Evolutionary conservation across 1,140 invertebrate species (phyloP).

Genomic region (Scaptomyza pallida): DNA sequence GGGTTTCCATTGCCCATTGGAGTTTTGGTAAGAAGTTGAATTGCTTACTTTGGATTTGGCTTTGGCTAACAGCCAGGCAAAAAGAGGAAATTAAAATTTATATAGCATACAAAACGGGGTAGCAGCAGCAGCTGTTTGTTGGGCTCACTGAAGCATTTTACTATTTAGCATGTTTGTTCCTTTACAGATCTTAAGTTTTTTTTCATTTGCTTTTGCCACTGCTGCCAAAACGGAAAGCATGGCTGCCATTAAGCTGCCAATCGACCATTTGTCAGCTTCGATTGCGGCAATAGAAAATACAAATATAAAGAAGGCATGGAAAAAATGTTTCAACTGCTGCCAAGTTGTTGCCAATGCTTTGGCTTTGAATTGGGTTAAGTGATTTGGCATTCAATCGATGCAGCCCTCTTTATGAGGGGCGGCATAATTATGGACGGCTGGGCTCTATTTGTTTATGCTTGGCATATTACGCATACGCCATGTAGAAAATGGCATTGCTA

Average conservation of each 20-base stretch:
- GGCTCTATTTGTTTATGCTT: conserved; percentile 56
- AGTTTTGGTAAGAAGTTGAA: conserved; percentile 10
- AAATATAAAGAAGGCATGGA: not conserved
- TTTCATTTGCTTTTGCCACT: conserved; percentile 1
- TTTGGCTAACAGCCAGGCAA: conserved; percentile 64
- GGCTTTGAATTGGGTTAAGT: conserved; percentile 73
- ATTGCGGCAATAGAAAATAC: conserved; percentile 42
- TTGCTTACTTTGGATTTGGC: not conserved
- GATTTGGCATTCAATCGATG: conserved; percentile 73
- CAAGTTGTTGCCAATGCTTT: conserved; percentile 63
- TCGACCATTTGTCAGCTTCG: conserved; percentile 71
- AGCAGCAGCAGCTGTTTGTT: conserved; percentile 35
- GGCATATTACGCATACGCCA: conserved; percentile 56
- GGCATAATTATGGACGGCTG: conserved; percentile 61
- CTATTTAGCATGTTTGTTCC: conserved; percentile 58
- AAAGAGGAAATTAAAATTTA: conserved; percentile 74
- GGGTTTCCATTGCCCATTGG: conserved; percentile 31
- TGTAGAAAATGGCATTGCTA: conserved; percentile 39
- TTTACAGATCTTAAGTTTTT: no score
- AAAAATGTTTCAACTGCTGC: conserved; percentile 46
- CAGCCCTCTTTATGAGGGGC: conserved; percentile 9
- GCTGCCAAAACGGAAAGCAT: conserved; percentile 61
- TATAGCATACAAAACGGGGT: conserved; percentile 58
- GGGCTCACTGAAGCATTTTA: conserved; percentile 43
- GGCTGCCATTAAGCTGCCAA: conserved; percentile 75